These are phyloP conservation scores for Parnassius glacialis DNA, from an alignment of 2,888 invertebrate species.

Conservation along the genomic window DNA sequence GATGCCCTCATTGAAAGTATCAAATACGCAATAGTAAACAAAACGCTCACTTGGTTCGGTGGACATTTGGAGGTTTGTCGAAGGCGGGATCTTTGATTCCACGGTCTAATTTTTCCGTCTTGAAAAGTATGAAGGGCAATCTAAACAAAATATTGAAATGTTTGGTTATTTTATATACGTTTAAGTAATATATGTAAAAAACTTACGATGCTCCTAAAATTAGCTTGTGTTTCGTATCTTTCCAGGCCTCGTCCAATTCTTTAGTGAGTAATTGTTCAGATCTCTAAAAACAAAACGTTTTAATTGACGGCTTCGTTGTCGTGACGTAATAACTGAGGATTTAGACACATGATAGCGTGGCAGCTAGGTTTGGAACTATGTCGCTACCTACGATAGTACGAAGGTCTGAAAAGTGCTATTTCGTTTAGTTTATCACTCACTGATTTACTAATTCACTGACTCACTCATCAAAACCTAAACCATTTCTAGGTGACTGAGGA, in stretches of 20 bases:
- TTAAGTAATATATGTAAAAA: slow-evolving; percentile 2
- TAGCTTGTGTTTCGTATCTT: slow-evolving; percentile 67
- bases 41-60: slow-evolving; percentile 52
- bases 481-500: too few species aligned
- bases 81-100: slow-evolving; percentile 65
- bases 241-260: slow-evolving; percentile 63
- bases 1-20: too few species aligned
- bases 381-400: too few species aligned
- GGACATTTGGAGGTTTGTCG: slow-evolving; percentile 51
- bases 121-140: slow-evolving; percentile 70
- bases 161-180: not conserved
- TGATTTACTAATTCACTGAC: too few species aligned
- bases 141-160: slow-evolving; percentile 42
- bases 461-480: too few species aligned
- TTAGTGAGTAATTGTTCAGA: slow-evolving; percentile 66
- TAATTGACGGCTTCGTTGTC: too few species aligned
- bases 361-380: too few species aligned
- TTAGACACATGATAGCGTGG: too few species aligned
- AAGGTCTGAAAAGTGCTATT: too few species aligned
- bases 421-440: too few species aligned
- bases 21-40: not conserved
- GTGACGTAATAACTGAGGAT: too few species aligned
- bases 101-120: slow-evolving; percentile 65
- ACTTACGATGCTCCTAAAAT: slow-evolving; percentile 73
- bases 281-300: slow-evolving; percentile 48